phyloP scores from a whole-genome alignment of 2,113 vertebrate genomes.

The Protobothrops flavoviridis region DNA sequence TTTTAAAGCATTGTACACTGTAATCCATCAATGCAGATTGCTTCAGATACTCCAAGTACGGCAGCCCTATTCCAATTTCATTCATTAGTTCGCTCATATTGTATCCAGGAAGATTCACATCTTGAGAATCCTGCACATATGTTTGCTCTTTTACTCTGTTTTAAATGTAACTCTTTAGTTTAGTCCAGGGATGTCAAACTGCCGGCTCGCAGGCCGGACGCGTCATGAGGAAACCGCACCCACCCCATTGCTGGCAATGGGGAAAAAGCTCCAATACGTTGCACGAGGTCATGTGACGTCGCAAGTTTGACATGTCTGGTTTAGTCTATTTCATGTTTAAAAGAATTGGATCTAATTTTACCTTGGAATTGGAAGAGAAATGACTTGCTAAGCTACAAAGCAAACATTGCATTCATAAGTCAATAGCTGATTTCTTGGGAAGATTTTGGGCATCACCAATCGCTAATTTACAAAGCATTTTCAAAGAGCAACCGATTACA shows the following conservation, averaged over 20 bases:
- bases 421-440: conserved; percentile 41
- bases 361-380: conserved; percentile 27
- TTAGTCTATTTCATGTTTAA: neutral
- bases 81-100: neutral
- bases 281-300: too few relatives aligned
- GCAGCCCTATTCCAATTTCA: neutral
- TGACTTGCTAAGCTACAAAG: conserved; percentile 50
- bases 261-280: too few relatives aligned
- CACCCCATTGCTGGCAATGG: too few relatives aligned
- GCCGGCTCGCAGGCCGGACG: too few relatives aligned
- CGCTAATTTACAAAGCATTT: neutral
- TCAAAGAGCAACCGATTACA: neutral
- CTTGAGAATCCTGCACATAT: neutral
- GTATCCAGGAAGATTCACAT: neutral
- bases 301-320: too few relatives aligned
- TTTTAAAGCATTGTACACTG: neutral
- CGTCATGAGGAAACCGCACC: too few relatives aligned
- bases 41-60: neutral
- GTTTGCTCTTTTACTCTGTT: neutral
- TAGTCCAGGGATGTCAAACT: neutral
- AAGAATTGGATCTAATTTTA: conserved; percentile 45
- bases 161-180: neutral
- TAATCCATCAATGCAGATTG: neutral
- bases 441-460: neutral
- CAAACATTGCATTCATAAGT: conserved; percentile 1